Evolutionary conservation across 2,888 invertebrate genomes (phyloP).

Genomic region (Entomobrya multifasciata): DNA sequence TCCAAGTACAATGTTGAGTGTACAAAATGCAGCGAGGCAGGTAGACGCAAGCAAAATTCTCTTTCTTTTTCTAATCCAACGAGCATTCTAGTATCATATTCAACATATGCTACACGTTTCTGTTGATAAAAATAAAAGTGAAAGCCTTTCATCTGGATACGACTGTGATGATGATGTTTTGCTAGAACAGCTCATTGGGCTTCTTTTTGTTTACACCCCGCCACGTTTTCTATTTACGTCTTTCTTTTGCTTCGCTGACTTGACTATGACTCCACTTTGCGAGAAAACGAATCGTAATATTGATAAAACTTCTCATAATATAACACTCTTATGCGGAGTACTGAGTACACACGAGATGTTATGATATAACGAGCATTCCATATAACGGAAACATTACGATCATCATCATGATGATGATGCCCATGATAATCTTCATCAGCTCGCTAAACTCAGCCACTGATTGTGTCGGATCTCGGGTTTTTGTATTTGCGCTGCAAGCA

Average conservation of each 20-base stretch:
- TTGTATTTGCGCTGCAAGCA: not conserved
- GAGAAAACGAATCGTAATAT: too few relatives aligned
- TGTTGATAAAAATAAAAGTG: conserved; percentile 28
- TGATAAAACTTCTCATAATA: too few relatives aligned
- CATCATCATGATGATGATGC: not conserved
- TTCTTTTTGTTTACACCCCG: conserved; percentile 43
- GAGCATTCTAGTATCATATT: not conserved
- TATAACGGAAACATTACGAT: not conserved
- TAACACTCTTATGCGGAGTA: too few relatives aligned
- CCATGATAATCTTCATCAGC: not conserved
- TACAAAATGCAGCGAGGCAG: too few relatives aligned
- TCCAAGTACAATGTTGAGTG: not conserved
- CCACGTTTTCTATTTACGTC: conserved; percentile 14
- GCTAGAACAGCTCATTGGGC: not conserved
- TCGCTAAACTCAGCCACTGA: not conserved
- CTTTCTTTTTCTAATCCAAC: not conserved
- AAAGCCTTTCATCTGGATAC: conserved; percentile 9
- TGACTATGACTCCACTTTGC: not conserved
- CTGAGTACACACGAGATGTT: too few relatives aligned
- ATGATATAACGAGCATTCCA: too few relatives aligned
- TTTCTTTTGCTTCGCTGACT: too few relatives aligned
- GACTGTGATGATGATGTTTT: not conserved
- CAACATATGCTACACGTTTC: not conserved
- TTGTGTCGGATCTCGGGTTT: not conserved
- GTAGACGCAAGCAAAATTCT: not conserved